phyloP scores from a whole-genome alignment of 2,113 vertebrate species.

The Crotalus horridus region DNA sequence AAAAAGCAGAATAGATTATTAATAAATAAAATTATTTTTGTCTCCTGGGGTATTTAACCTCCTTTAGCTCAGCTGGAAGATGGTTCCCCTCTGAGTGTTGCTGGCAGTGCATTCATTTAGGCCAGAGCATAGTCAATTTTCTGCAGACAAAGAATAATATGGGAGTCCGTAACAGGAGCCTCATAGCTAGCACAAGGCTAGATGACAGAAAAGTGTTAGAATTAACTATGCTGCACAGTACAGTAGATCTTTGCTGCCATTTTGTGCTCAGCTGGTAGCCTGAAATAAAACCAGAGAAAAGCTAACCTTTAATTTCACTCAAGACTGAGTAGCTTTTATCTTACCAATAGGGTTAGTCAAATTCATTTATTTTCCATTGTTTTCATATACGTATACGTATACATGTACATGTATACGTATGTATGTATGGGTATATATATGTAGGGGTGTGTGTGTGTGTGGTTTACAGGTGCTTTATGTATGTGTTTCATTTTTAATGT shows the following conservation, averaged over 20 bases:
- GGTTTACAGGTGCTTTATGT: too few species aligned
- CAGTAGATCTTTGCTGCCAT: background rate
- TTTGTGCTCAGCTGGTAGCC: background rate
- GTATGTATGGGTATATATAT: too few species aligned
- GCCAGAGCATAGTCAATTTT: background rate
- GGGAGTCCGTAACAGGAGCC: background rate
- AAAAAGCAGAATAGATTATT: background rate
- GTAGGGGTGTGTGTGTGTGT: too few species aligned
- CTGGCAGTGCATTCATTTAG: background rate
- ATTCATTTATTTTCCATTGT: background rate
- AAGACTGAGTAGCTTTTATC: background rate
- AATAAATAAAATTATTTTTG: background rate
- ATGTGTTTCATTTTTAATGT: too few species aligned
- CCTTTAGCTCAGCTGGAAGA: background rate
- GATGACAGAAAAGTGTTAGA: background rate
- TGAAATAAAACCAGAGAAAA: background rate
- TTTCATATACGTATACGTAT: background rate
- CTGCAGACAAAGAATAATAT: background rate
- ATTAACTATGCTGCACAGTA: background rate
- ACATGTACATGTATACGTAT: too few species aligned
- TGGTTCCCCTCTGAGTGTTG: background rate
- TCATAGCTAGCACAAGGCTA: background rate
- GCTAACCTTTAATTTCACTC: background rate
- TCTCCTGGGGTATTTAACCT: background rate
- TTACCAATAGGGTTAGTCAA: background rate